Conservation (phyloP, 2,797 vertebrate species). For the Enteromius mattozi region DNA sequence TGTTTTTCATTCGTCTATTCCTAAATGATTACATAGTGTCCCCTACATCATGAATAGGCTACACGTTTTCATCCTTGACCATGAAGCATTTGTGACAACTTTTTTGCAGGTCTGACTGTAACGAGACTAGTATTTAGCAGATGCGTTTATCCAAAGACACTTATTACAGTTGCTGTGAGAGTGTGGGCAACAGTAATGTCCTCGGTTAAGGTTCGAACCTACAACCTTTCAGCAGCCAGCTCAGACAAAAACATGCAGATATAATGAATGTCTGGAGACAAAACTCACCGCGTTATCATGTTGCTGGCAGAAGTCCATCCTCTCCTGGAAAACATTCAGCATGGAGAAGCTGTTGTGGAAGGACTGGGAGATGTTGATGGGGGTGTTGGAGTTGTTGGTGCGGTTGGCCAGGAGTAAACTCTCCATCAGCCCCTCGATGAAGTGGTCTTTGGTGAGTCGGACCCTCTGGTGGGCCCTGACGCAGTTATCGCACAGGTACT, state of each 20-base stretch:
- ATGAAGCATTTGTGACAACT: background rate
- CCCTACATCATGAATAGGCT: background rate
- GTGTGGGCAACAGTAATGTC: background rate
- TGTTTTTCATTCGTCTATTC: background rate
- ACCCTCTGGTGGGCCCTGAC: conserved; percentile 87
- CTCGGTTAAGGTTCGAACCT: background rate
- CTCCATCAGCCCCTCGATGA: conserved; percentile 82
- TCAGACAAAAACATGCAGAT: background rate
- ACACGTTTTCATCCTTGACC: background rate
- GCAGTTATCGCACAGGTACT: conserved; percentile 88
- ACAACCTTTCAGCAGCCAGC: background rate
- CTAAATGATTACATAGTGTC: background rate
- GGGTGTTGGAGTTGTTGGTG: conserved; percentile 61
- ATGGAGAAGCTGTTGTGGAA: conserved; percentile 78
- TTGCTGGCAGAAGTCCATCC: conserved; percentile 84
- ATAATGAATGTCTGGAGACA: background rate
- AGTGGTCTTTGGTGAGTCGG: conserved; percentile 88
- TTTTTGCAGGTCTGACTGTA: background rate
- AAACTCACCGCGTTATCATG: conserved; percentile 83
- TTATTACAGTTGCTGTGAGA: background rate
- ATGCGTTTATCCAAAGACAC: background rate
- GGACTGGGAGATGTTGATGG: conserved; percentile 64
- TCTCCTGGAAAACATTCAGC: conserved; percentile 82
- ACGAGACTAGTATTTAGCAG: background rate
- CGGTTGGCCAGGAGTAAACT: conserved; percentile 58